phyloP scores from a whole-genome alignment of 2,797 vertebrate species.

The Sciaenops ocellatus region DNA sequence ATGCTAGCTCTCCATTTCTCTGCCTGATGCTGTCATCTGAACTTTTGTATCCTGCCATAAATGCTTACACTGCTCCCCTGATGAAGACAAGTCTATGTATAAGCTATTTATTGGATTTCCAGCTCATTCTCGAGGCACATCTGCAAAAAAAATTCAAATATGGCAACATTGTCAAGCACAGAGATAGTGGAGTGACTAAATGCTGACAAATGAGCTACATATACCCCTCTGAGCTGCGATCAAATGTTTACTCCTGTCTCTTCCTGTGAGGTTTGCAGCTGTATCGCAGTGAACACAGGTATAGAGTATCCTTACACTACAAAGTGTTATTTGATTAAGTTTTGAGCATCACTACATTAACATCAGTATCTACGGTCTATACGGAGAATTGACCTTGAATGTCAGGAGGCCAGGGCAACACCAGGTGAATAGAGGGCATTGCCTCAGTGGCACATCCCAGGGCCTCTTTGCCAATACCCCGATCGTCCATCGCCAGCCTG shows the following conservation, averaged over 20 bases:
- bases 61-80: conserved; percentile 38
- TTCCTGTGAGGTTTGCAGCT: background rate
- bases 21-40: conserved; percentile 27
- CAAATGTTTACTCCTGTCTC: conserved; percentile 14
- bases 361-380: background rate
- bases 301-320: background rate
- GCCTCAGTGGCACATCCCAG: conserved; percentile 47
- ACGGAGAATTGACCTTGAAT: conserved; percentile 24
- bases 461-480: conserved; percentile 49
- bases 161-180: conserved; percentile 10
- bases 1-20: background rate
- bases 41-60: conserved; percentile 34
- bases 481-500: conserved; percentile 61
- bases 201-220: background rate
- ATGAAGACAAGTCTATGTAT: conserved; percentile 22
- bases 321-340: conserved; percentile 9
- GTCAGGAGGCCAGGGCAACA: conserved; percentile 36
- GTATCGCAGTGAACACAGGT: background rate
- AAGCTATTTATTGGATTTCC: conserved; percentile 24
- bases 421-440: conserved; percentile 55
- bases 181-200: conserved; percentile 17
- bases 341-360: conserved; percentile 5
- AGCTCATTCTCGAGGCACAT: conserved; percentile 17
- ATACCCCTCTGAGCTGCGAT: conserved; percentile 12
- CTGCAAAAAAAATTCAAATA: conserved; percentile 21